These are phyloP conservation scores for Platypus cylindrus DNA, from an alignment of 2,888 invertebrate species.

Conservation along the genomic window DNA sequence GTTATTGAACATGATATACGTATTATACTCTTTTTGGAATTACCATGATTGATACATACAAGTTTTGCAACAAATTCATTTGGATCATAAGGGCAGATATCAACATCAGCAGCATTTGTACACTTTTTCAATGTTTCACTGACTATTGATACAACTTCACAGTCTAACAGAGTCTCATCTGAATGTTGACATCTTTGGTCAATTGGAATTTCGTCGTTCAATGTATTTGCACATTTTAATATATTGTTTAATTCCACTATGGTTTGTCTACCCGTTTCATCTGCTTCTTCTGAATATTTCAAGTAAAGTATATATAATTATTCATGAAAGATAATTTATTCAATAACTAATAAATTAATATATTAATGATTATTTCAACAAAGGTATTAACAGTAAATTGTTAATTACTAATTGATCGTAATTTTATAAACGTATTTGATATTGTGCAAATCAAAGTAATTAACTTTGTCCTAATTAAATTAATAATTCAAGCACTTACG, in stretches of 20 bases:
- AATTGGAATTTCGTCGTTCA: slow-evolving; percentile 24
- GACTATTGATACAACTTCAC: slow-evolving; percentile 26
- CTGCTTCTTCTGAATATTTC: slow-evolving; percentile 16
- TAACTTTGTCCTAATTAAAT: too few species aligned
- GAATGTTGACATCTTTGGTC: slow-evolving; percentile 26
- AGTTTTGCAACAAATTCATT: slow-evolving; percentile 38
- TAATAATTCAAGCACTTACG: too few species aligned
- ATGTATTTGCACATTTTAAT: slow-evolving; percentile 23
- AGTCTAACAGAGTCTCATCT: slow-evolving; percentile 31
- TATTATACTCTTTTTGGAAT: too few species aligned
- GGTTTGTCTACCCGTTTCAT: slow-evolving; percentile 18
- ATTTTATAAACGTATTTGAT: too few species aligned
- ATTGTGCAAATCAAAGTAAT: too few species aligned
- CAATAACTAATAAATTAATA: neutral
- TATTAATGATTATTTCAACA: neutral
- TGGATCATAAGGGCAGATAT: slow-evolving; percentile 38
- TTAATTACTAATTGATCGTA: slow-evolving; percentile 1
- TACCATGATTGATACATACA: too few species aligned
- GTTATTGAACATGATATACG: too few species aligned
- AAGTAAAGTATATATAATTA: neutral
- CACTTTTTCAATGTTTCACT: slow-evolving; percentile 28
- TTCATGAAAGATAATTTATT: neutral
- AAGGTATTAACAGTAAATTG: neutral
- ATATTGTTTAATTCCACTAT: slow-evolving; percentile 25
- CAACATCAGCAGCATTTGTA: slow-evolving; percentile 29